Base-by-base conservation (phyloP, 2,888 invertebrate genomes). In the Entomobrya proxima region DNA sequence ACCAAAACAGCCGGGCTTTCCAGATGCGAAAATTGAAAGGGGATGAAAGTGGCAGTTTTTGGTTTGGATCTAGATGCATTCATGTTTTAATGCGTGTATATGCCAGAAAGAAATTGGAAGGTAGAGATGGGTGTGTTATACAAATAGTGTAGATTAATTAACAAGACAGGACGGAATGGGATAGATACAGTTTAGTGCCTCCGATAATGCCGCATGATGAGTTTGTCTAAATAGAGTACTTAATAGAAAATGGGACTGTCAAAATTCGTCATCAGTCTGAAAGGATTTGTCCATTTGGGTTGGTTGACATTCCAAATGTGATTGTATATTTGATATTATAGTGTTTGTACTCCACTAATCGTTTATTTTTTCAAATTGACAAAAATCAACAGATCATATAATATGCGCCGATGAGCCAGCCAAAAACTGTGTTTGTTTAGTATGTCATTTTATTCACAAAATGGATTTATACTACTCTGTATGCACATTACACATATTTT, bases 21-120 rank as follows among this genome's bases (percentile, higher is more conserved):
- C 47, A 47, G 18, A 74, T 50, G 35, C 35, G 55, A 64, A 75
- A 74, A 52, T 52, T 52, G 74, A 74, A 74, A 74, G 47, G 61
- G 35, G 61, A 61, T 58, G 32, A n/a, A n/a, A n/a, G n/a, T n/a
- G n/a, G n/a, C n/a, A n/a, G n/a, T n/a, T n/a, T n/a, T n/a, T n/a
- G n/a, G n/a, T n/a, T n/a, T n/a, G n/a, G n/a, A n/a, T n/a, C n/a
- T n/a, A n/a, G n/a, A n/a, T n/a, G n/a, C n/a, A n/a, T n/a, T n/a
- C n/a, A 55, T 11, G 27, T 9, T 44, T 24, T 18, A 9, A 40
- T 47, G 24, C 47, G 27, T 24, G n/a, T 44, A 11, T 6, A 35
- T 11, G 30, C 13, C 1, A 21, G 6, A 24, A 44, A 69, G 44
- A 11, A 40, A 69, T 27, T 13, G 15, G 27, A 69, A 69, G 69